Conservation (phyloP, 2,797 vertebrate genomes). For the Peromyscus melanophrys region DNA sequence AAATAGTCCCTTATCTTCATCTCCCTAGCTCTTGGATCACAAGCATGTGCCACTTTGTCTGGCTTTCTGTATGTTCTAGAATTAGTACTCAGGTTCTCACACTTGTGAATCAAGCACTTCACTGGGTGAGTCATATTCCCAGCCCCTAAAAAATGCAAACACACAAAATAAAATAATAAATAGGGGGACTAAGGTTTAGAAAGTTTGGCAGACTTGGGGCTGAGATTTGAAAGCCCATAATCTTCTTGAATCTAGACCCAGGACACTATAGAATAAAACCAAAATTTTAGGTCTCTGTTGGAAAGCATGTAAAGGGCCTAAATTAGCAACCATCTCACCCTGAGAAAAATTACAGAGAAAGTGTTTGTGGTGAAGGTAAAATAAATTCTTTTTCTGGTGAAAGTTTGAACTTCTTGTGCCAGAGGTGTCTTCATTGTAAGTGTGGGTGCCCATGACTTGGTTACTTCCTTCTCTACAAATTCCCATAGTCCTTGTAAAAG, state of each 20-base stretch:
- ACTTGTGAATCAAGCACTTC: background rate
- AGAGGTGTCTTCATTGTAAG: background rate
- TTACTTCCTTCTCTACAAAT: background rate
- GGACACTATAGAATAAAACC: background rate
- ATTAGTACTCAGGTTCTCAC: background rate
- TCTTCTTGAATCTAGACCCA: background rate
- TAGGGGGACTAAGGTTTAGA: background rate
- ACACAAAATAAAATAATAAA: background rate
- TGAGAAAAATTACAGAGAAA: slow-evolving; percentile 72
- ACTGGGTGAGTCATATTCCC: background rate
- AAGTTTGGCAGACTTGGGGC: background rate
- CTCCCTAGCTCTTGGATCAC: background rate
- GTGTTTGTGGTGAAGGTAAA: slow-evolving; percentile 12
- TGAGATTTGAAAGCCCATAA: background rate
- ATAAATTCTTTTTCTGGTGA: slow-evolving; percentile 37
- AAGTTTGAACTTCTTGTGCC: slow-evolving; percentile 56
- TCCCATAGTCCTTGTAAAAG: background rate
- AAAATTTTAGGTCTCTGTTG: slow-evolving; percentile 27
- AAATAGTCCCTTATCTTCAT: background rate
- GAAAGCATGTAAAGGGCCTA: slow-evolving; percentile 34
- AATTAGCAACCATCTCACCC: slow-evolving; percentile 39
- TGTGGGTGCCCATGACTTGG: background rate
- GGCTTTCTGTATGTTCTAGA: background rate
- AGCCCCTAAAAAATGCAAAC: background rate
- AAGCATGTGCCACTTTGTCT: background rate